Evolutionary conservation across 2,797 vertebrate genomes (phyloP).

Genomic region (Dallia pectoralis): DNA sequence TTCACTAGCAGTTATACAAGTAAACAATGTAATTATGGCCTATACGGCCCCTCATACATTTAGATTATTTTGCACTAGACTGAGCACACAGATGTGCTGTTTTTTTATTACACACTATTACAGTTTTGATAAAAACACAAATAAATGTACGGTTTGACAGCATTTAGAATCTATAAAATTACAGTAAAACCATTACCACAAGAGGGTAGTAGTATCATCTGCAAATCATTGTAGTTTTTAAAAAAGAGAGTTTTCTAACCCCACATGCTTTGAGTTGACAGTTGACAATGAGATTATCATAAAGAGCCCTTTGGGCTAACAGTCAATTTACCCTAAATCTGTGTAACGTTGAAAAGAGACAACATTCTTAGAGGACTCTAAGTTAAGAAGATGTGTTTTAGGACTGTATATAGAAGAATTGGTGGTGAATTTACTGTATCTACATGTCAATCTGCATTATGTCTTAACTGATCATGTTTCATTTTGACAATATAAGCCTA

Average conservation of each 20-base stretch:
- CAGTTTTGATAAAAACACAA: neutral
- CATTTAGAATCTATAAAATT: neutral
- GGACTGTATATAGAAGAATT: neutral
- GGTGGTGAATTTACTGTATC: no score
- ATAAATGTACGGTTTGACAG: neutral
- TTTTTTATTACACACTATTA: neutral
- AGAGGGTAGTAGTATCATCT: neutral
- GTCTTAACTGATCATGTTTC: no score
- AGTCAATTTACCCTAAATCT: neutral
- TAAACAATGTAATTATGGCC: no score
- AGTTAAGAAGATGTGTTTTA: slow-evolving; percentile 3
- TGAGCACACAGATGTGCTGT: neutral
- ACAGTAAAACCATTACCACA: neutral
- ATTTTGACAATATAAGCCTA: no score
- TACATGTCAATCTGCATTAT: no score
- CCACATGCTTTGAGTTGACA: neutral
- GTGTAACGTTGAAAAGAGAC: neutral
- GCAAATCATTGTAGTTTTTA: neutral
- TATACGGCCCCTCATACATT: no score
- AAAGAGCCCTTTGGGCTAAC: neutral
- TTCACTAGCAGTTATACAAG: no score
- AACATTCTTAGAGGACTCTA: neutral
- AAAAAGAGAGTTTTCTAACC: neutral
- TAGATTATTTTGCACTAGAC: neutral
- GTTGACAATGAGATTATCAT: neutral